These are phyloP conservation scores for Cheilosia scutellata DNA, from an alignment of 2,888 invertebrate genomes.

Conservation along the genomic window DNA sequence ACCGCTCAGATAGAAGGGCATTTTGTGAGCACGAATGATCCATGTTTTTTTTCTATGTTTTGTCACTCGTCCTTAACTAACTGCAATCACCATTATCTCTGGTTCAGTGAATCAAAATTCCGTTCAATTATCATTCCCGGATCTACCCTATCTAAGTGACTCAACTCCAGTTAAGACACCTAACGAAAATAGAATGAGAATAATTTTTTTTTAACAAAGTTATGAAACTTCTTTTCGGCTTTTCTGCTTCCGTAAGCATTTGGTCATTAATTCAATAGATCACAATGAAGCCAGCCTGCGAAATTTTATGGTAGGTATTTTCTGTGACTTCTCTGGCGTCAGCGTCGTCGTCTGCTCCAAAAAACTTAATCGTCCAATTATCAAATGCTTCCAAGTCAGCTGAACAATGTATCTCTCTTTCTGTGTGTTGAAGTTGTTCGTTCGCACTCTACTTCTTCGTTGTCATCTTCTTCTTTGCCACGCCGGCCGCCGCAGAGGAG, in stretches of 20 bases:
- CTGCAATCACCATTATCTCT: background rate
- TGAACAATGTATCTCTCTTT: constrained; percentile 7
- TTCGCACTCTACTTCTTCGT: constrained; percentile 17
- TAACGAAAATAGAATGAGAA: background rate
- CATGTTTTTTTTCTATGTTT: background rate
- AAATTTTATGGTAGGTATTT: background rate
- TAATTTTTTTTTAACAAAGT: constrained; percentile 21
- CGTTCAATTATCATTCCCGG: constrained; percentile 12
- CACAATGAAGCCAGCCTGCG: constrained; percentile 30
- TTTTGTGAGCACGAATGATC: no score
- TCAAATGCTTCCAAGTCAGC: constrained; percentile 43
- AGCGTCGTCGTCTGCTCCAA: constrained; percentile 14
- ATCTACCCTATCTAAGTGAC: background rate
- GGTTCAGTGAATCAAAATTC: constrained; percentile 20
- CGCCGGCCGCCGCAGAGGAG: constrained; percentile 10
- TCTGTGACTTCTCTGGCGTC: constrained; percentile 4
- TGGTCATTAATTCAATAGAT: constrained; percentile 67
- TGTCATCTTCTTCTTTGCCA: constrained; percentile 10
- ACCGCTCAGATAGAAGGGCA: background rate
- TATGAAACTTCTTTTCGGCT: constrained; percentile 28
- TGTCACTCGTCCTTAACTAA: background rate
- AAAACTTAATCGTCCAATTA: constrained; percentile 66
- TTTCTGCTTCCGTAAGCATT: constrained; percentile 68
- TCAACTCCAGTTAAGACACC: background rate
- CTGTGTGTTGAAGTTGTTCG: constrained; percentile 19